Percentiles rank a stretch among this genome's conserved stretches.
phyloP scores from a whole-genome alignment of 2,113 vertebrate species.

The Tachysurus vachellii region DNA sequence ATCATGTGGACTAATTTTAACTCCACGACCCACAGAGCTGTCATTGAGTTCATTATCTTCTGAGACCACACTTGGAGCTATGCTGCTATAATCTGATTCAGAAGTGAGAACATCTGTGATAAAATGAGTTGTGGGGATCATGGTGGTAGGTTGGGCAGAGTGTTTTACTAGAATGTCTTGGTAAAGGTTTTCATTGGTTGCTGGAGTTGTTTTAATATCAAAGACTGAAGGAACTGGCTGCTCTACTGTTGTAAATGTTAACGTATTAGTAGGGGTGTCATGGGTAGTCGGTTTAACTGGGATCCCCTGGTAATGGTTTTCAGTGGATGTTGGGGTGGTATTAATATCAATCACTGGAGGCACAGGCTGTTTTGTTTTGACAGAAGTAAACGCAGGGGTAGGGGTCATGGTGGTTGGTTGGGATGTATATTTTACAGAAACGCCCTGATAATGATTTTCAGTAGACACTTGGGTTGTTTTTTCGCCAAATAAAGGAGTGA shows the following conservation, averaged over 20 bases:
- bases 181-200: not conserved
- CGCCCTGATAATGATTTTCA: not conserved
- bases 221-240: not conserved
- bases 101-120: constrained; percentile 11
- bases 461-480: constrained; percentile 44
- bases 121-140: not conserved
- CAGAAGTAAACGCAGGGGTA: not conserved
- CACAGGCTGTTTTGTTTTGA: constrained; percentile 1
- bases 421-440: constrained; percentile 3
- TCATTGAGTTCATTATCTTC: not conserved
- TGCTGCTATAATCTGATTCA: constrained; percentile 6
- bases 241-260: constrained; percentile 12
- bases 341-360: constrained; percentile 26
- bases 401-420: not conserved
- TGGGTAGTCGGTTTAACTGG: constrained; percentile 1
- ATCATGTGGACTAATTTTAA: constrained; percentile 6
- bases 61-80: constrained; percentile 15
- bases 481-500: constrained; percentile 31
- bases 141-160: constrained; percentile 4
- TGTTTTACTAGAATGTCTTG: constrained; percentile 14
- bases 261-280: not conserved
- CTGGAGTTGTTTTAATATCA: constrained; percentile 26
- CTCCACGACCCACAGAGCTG: not conserved
- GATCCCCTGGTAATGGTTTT: not conserved
- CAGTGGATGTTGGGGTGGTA: constrained; percentile 40